Percentiles rank a stretch among this genome's conserved stretches.
Conservation (phyloP, 30 jellyfish, hydroid and myxozoan genomes). For the Aurelia sp. region DNA sequence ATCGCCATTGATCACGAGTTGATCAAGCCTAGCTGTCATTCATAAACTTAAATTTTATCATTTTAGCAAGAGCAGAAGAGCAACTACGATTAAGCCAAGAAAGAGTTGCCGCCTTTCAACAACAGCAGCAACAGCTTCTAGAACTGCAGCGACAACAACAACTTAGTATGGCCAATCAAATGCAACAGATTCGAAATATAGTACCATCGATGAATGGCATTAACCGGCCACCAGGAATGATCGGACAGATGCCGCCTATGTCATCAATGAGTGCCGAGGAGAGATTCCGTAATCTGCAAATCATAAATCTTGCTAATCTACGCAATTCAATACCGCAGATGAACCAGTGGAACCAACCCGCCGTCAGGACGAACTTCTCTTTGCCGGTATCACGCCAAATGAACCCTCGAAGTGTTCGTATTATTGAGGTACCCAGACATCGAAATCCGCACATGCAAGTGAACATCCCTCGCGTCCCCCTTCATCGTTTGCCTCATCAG, state of each 20-base stretch:
- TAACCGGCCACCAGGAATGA: not conserved
- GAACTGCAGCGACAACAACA: constrained; percentile 49
- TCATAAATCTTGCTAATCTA: constrained; percentile 38
- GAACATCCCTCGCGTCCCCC: too few relatives aligned
- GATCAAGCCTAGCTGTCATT: not conserved
- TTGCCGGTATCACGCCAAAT: not conserved
- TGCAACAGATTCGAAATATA: constrained; percentile 18
- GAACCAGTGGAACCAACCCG: constrained; percentile 21
- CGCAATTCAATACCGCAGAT: constrained; percentile 1
- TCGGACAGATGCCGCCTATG: constrained; percentile 8
- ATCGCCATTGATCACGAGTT: too few relatives aligned
- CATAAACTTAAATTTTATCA: too few relatives aligned
- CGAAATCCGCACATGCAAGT: too few relatives aligned
- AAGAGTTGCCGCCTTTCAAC: constrained; percentile 40
- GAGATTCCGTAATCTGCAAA: constrained; percentile 44
- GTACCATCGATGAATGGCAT: not conserved
- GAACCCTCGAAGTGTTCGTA: not conserved
- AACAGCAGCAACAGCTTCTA: constrained; percentile 21
- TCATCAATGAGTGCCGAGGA: constrained; percentile 35
- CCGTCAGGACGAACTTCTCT: not conserved
- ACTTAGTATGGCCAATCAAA: constrained; percentile 20
- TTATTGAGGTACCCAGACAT: not conserved
- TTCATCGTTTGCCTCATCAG: constrained; percentile 6
- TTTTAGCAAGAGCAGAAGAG: constrained; percentile 43
- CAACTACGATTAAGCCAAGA: constrained; percentile 41